Evolutionary conservation across 2,888 invertebrate genomes (phyloP).

Genomic region (Hylaea fasciaria): DNA sequence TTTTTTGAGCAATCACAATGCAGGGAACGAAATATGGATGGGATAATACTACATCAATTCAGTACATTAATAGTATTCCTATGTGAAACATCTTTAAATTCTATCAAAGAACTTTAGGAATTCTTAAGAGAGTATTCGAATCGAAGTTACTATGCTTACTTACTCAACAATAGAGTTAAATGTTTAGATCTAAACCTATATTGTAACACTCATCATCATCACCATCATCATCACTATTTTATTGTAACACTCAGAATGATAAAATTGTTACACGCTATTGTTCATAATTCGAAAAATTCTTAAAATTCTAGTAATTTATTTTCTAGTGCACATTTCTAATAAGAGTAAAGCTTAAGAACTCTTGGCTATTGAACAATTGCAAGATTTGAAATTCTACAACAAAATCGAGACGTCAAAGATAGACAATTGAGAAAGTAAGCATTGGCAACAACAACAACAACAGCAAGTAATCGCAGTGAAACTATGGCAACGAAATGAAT

Average conservation of each 20-base stretch:
- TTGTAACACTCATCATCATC: slow-evolving; percentile 1
- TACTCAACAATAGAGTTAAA: slow-evolving; percentile 42
- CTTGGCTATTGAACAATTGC: no score
- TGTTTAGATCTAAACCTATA: slow-evolving; percentile 5
- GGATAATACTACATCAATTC: slow-evolving; percentile 36
- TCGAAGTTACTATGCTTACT: slow-evolving; percentile 51
- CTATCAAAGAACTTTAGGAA: slow-evolving; percentile 9
- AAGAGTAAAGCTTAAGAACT: not conserved
- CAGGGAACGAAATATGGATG: slow-evolving; percentile 41
- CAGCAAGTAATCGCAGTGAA: slow-evolving; percentile 27
- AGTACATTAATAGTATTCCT: slow-evolving; percentile 9
- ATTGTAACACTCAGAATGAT: slow-evolving; percentile 1
- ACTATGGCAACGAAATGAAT: slow-evolving; percentile 46
- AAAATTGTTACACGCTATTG: not conserved
- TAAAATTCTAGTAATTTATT: not conserved
- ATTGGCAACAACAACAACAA: slow-evolving; percentile 50
- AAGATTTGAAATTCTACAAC: not conserved
- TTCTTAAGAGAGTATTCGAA: slow-evolving; percentile 28
- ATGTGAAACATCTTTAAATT: slow-evolving; percentile 10
- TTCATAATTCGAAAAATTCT: not conserved
- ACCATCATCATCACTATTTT: no score
- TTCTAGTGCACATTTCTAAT: not conserved
- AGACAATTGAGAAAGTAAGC: slow-evolving; percentile 54
- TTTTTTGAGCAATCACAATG: slow-evolving; percentile 71
- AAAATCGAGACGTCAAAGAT: not conserved